Evolutionary conservation across 2,888 invertebrate species (phyloP).

Genomic region (Nomada ferruginata): DNA sequence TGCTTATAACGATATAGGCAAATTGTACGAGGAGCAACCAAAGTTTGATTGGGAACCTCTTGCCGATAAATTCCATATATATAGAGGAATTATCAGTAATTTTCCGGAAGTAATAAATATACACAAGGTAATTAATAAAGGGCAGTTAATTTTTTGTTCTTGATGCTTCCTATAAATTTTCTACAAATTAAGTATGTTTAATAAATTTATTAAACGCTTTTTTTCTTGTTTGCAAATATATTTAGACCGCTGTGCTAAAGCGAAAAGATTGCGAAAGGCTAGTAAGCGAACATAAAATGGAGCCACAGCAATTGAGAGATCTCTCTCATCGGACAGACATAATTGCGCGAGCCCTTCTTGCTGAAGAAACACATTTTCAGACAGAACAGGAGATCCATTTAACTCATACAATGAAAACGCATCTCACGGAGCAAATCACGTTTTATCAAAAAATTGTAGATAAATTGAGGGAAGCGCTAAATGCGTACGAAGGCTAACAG

Average conservation of each 20-base stretch:
- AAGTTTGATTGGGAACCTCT: conserved; percentile 96
- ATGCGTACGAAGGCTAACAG: conserved; percentile 82
- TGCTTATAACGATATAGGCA: conserved; percentile 95
- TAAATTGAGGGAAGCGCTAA: conserved; percentile 88
- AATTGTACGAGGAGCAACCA: conserved; percentile 95
- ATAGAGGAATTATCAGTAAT: conserved; percentile 95
- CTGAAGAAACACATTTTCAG: conserved; percentile 98
- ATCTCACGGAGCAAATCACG: conserved; percentile 94
- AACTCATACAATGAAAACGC: conserved; percentile 93
- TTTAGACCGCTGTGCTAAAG: conserved; percentile 91
- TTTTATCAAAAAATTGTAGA: conserved; percentile 95
- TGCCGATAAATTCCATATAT: conserved; percentile 95
- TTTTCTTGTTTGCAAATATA: conserved; percentile 21
- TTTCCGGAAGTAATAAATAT: conserved; percentile 96
- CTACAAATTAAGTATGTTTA: not conserved
- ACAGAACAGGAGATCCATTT: conserved; percentile 93
- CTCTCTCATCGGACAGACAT: conserved; percentile 94
- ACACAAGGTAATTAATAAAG: conserved; percentile 88
- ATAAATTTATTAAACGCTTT: conserved; percentile 1
- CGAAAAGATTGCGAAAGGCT: conserved; percentile 94
- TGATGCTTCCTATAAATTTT: no score
- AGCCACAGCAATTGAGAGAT: conserved; percentile 91
- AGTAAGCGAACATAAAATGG: conserved; percentile 92
- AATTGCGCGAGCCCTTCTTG: conserved; percentile 96
- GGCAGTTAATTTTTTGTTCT: not conserved